Percentiles rank a stretch among this genome's conserved stretches.
Evolutionary conservation across 2,113 vertebrate genomes (phyloP).

Genomic region (Dermatemys mawii): DNA sequence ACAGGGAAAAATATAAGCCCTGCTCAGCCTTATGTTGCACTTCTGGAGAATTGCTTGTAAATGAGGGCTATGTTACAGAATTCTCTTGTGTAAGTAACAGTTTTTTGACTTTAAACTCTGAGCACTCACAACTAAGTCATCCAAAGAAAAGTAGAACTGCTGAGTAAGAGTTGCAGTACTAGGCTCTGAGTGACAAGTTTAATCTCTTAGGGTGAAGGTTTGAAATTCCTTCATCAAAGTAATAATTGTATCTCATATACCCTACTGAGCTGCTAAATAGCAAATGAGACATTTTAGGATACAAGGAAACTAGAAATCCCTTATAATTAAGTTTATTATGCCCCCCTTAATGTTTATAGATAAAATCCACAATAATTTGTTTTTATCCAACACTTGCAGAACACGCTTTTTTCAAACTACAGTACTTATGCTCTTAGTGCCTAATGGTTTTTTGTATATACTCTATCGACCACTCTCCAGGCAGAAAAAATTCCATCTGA

Average conservation of each 20-base stretch:
- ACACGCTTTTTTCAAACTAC: constrained; percentile 4
- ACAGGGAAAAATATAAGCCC: not conserved
- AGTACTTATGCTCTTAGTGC: not conserved
- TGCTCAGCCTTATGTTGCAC: not conserved
- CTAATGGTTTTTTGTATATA: not conserved
- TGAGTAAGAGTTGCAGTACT: not conserved
- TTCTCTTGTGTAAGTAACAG: fast-evolving
- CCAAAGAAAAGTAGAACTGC: not conserved
- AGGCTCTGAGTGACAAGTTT: constrained; percentile 50
- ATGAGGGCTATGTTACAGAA: not conserved
- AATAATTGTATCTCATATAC: constrained; percentile 59
- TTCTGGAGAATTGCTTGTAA: not conserved
- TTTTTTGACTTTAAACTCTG: not conserved
- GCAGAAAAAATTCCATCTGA: constrained; percentile 53
- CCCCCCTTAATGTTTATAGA: not conserved
- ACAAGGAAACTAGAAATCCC: constrained; percentile 3
- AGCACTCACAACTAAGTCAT: not conserved
- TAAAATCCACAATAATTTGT: constrained; percentile 29
- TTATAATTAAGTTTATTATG: constrained; percentile 40
- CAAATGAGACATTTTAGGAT: constrained; percentile 17
- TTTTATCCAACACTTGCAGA: constrained; percentile 3
- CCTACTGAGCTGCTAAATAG: constrained; percentile 39
- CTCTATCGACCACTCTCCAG: constrained; percentile 23
- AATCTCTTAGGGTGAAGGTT: constrained; percentile 54
- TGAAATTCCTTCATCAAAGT: constrained; percentile 69